Conservation (phyloP, 2,888 invertebrate species). For the Drosophila putrida region DNA sequence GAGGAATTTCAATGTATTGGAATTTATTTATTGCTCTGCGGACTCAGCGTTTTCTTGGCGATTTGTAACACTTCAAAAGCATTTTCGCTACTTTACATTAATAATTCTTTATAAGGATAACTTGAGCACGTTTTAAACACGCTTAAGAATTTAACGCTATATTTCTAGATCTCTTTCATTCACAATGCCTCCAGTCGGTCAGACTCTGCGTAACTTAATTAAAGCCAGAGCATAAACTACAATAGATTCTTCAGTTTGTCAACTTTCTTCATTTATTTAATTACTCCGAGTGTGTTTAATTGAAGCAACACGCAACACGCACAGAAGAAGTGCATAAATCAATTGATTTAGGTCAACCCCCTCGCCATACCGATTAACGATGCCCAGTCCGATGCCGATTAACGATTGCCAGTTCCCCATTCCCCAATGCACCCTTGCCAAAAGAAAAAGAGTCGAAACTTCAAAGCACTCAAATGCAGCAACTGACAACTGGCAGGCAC, state of each 20-base stretch:
- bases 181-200: conserved; percentile 36
- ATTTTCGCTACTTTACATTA: background rate
- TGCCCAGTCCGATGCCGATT: conserved; percentile 37
- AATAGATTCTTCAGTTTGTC: conserved; percentile 43
- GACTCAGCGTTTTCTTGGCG: background rate
- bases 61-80: conserved; percentile 6
- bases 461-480: conserved; percentile 30
- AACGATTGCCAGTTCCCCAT: conserved; percentile 8
- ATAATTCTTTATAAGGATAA: background rate
- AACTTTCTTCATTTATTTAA: conserved; percentile 74
- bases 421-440: conserved; percentile 35
- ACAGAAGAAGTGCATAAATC: conserved; percentile 66
- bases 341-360: conserved; percentile 69
- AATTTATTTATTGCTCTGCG: background rate
- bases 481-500: conserved; percentile 24
- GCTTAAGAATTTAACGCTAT: conserved; percentile 25
- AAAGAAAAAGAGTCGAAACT: conserved; percentile 33
- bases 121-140: conserved; percentile 33
- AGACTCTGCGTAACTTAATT: conserved; percentile 67
- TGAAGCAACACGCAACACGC: conserved; percentile 35
- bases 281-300: conserved; percentile 72
- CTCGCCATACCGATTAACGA: conserved; percentile 12
- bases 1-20: conserved; percentile 8
- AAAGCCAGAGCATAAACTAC: conserved; percentile 38
- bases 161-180: conserved; percentile 5